Evolutionary conservation across 1,140 invertebrate species (phyloP), one percentile per base, ranked within the genome.

Genomic region (Dolichoris vasculosae): DNA sequence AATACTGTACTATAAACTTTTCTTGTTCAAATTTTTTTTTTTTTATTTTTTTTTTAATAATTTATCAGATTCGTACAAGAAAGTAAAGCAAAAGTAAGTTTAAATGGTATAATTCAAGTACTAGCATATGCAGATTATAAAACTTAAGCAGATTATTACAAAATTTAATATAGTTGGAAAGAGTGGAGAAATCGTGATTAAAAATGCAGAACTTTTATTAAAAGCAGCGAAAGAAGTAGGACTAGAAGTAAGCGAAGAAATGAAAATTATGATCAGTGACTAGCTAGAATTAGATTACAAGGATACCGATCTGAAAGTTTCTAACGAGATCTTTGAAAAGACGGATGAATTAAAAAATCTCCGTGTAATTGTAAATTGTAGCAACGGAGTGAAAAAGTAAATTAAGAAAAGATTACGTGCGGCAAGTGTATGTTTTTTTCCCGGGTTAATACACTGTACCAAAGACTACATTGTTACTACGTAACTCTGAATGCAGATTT

Each of bases 161-260:
- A 69, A 69, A 69, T 69, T 69, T 69, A 69, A 69, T 69, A 32
- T 38, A 69, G 13, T 69, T 20, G 6, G 67, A 32, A 38, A 38
- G 23, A 69, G 67, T 38, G 63, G 35, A 38, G 13, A 69, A 38
- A 69, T 69, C 32, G 17, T 7, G 67, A 69, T 69, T 59, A 69
- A 69, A 69, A 69, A 69, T 38, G 67, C 67, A 69, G 20, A 69
- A 69, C 67, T 69, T 69, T 69, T 69, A 38, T 69, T 69, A 38
- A 69, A 69, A 69, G 67, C 35, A 0, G 67, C 4, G 35, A 38
- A 69, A 69, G 35, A 69, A 69, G 32, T 69, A 69, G n/a, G 32
- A 13, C 64, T 35, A 35, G 0, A 35, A 35, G 17, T 4, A 26
- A n/a, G 38, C 11, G 23, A 38, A 38, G 67, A 69, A 69, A 69